Evolutionary conservation across 2,888 invertebrate genomes (phyloP), one percentile per base, ranked within the genome.

Genomic region (Mesoligia furuncula): DNA sequence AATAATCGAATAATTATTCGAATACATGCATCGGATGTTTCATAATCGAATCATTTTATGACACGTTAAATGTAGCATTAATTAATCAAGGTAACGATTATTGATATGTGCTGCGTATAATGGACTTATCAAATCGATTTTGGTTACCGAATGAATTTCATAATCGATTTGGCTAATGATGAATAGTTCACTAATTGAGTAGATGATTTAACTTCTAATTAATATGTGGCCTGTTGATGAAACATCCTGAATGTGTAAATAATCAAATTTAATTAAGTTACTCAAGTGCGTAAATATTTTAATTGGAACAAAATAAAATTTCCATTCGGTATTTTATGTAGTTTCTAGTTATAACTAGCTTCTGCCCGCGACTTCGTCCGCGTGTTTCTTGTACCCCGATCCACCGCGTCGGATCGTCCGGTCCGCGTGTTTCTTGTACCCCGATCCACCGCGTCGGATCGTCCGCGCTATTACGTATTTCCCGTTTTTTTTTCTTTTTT

Each of bases 141-240:
- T 86, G 39, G 69, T 79, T 72, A 66, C 39, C 70, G 71, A 77
- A 77, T 66, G 9, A 45, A 66, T 84, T 85, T 80, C 65, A 71
- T 77, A 66, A 84, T 67, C 45, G 64, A 59, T 62, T 74, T 39
- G 27, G 27, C 6, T 67, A 62, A 65, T 69, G 83, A 84, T 75
- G 73, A 79, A 75, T 83, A 59, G 61, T 48, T 68, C 42, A 83
- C 75, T 86, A 86, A 84, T 79, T 86, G 67, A 71, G 36, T 83
- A 57, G 54, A 69, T 75, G 72, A 72, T 85, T 83, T 64, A 70
- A 70, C 51, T 51, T 57, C 66, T 68, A 54, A 81, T 85, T 83
- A 66, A 82, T 51, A 27, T 64, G 57, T n/a, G 27, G n/a, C 20
- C 17, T n/a, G 67, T 83, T 69, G 61, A 39, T 69, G 68, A 74